Conservation (phyloP, 2,113 vertebrate species). For the Salvelinus fontinalis region DNA sequence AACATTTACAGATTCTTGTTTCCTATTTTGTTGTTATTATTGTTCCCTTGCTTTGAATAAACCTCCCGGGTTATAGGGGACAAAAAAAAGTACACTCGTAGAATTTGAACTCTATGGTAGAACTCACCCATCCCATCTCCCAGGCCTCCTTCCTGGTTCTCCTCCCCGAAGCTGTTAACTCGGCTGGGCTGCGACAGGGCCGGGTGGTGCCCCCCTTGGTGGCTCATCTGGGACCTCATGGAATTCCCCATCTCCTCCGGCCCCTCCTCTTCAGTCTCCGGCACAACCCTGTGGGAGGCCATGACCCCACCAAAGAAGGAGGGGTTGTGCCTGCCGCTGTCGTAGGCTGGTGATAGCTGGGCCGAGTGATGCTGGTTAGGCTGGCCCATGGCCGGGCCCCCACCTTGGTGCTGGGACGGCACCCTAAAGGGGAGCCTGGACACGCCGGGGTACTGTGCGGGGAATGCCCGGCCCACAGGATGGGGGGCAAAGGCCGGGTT, state of each 20-base stretch:
- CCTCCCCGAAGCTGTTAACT: slow-evolving; percentile 90
- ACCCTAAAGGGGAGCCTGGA: slow-evolving; percentile 85
- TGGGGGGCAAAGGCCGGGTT: slow-evolving; percentile 79
- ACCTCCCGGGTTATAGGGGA: no score
- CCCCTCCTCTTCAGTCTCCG: slow-evolving; percentile 81
- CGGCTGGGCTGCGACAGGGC: slow-evolving; percentile 79
- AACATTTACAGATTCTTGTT: no score
- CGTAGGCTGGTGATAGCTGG: slow-evolving; percentile 85
- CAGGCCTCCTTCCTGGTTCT: slow-evolving; percentile 80
- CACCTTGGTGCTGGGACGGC: slow-evolving; percentile 76
- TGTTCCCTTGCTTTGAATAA: no score
- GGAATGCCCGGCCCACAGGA: slow-evolving; percentile 80
- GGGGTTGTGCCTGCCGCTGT: slow-evolving; percentile 71
- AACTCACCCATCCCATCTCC: slow-evolving; percentile 89
- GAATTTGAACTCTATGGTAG: neutral
- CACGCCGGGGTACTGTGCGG: slow-evolving; percentile 77
- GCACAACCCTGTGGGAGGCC: slow-evolving; percentile 80
- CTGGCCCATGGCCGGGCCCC: slow-evolving; percentile 55
- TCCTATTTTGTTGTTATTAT: no score
- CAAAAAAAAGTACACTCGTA: no score
- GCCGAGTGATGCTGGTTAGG: slow-evolving; percentile 75
- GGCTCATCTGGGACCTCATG: slow-evolving; percentile 83
- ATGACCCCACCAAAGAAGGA: slow-evolving; percentile 85
- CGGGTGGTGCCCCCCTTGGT: slow-evolving; percentile 76
- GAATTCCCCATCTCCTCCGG: slow-evolving; percentile 82